Conservation (phyloP, 2,113 vertebrate species). For the Machaerirhynchus nigripectus region DNA sequence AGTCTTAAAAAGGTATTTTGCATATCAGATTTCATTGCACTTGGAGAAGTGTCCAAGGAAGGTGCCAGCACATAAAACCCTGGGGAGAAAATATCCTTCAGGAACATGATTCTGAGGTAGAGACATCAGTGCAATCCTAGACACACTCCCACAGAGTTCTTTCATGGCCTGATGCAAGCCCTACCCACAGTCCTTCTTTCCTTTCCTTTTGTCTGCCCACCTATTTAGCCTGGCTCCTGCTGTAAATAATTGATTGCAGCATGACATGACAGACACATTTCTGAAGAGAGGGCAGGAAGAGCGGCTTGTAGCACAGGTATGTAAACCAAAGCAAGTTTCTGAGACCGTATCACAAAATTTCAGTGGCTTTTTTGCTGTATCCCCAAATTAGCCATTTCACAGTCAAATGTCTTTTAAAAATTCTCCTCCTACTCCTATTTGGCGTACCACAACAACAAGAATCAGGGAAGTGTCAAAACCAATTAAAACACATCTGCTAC, state of each 20-base stretch:
- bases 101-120: neutral
- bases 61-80: neutral
- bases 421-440: neutral
- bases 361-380: neutral
- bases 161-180: neutral
- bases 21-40: neutral
- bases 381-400: neutral
- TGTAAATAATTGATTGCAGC: conserved; percentile 40
- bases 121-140: neutral
- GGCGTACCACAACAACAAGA: neutral
- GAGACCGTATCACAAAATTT: neutral
- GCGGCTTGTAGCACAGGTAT: neutral
- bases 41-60: neutral
- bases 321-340: neutral
- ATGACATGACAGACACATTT: neutral
- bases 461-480: neutral
- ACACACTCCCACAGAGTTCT: neutral
- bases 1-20: neutral
- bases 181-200: neutral
- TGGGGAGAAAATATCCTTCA: neutral
- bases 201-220: conserved; percentile 32
- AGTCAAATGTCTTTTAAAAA: neutral
- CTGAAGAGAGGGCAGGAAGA: neutral
- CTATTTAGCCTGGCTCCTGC: neutral
- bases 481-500: neutral